Evolutionary conservation across 2,113 vertebrate species (phyloP).

Genomic region (Scomber japonicus): DNA sequence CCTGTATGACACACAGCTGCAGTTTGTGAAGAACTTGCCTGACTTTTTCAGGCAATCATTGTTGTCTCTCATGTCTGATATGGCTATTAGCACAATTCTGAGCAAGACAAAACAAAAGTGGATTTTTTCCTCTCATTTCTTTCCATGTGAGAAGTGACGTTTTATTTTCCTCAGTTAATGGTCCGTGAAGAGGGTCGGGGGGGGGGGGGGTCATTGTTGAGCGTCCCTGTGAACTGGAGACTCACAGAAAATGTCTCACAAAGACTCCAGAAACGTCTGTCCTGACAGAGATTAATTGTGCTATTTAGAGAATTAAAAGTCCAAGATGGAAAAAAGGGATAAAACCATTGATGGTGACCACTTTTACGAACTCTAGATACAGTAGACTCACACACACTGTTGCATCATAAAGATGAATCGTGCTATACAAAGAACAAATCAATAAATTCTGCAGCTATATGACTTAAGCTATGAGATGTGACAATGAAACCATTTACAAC

Average conservation of each 20-base stretch:
- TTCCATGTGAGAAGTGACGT: slow-evolving; percentile 40
- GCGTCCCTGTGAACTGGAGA: slow-evolving; percentile 46
- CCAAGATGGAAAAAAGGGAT: slow-evolving; percentile 47
- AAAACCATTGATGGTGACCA: slow-evolving; percentile 28
- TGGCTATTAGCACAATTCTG: slow-evolving; percentile 22
- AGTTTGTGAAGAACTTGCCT: background rate
- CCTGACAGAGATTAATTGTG: slow-evolving; percentile 62
- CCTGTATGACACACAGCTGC: background rate
- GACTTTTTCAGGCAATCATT: slow-evolving; percentile 6
- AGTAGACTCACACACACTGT: slow-evolving; percentile 37
- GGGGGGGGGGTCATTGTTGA: slow-evolving; percentile 64
- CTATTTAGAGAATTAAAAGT: background rate
- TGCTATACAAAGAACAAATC: slow-evolving; percentile 56
- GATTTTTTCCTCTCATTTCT: slow-evolving; percentile 36
- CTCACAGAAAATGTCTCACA: slow-evolving; percentile 62
- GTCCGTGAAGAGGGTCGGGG: slow-evolving; percentile 67
- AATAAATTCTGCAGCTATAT: slow-evolving; percentile 52
- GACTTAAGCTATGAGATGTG: slow-evolving; percentile 31
- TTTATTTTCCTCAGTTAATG: slow-evolving; percentile 79
- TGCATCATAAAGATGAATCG: slow-evolving; percentile 48
- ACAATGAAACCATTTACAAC: slow-evolving; percentile 83
- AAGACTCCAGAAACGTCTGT: slow-evolving; percentile 64
- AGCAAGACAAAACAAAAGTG: slow-evolving; percentile 48
- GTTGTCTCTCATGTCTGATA: slow-evolving; percentile 46
- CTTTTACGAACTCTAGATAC: slow-evolving; percentile 59